Percentiles rank a stretch among this genome's conserved stretches.
These are phyloP conservation scores for Lepus townsendii DNA, from an alignment of 2,797 vertebrate species.

Conservation along the genomic window DNA sequence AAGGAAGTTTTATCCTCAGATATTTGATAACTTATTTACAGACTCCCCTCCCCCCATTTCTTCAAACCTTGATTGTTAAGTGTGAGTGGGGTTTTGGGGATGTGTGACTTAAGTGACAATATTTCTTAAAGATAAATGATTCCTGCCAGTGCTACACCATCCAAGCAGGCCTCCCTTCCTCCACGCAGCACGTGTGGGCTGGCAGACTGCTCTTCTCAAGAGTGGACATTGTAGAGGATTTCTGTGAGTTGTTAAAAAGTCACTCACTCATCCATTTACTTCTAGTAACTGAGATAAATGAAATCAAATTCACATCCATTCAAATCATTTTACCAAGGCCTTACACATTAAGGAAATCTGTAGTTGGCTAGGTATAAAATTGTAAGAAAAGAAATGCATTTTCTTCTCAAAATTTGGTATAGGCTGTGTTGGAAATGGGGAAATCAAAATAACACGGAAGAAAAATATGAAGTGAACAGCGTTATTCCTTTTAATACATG, in stretches of 20 bases:
- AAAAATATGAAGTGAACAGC: conserved; percentile 18
- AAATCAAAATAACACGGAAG: conserved; percentile 13
- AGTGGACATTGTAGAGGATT: background rate
- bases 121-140: background rate
- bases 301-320: background rate
- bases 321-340: conserved; percentile 40
- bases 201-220: background rate
- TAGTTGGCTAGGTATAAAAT: conserved; percentile 10
- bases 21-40: conserved; percentile 6
- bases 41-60: background rate
- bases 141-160: background rate
- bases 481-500: conserved; percentile 5
- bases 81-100: background rate
- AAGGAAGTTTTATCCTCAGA: conserved; percentile 24
- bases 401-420: conserved; percentile 44
- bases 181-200: background rate
- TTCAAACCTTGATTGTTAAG: background rate
- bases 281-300: background rate
- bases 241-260: background rate
- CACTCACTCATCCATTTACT: background rate
- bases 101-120: background rate
- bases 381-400: conserved; percentile 19
- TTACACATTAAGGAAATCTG: conserved; percentile 34
- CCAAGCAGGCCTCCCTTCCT: background rate
- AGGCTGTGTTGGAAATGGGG: background rate